Base-by-base conservation (phyloP, 1,140 invertebrate genomes). In the Drosophila jambulina region DNA sequence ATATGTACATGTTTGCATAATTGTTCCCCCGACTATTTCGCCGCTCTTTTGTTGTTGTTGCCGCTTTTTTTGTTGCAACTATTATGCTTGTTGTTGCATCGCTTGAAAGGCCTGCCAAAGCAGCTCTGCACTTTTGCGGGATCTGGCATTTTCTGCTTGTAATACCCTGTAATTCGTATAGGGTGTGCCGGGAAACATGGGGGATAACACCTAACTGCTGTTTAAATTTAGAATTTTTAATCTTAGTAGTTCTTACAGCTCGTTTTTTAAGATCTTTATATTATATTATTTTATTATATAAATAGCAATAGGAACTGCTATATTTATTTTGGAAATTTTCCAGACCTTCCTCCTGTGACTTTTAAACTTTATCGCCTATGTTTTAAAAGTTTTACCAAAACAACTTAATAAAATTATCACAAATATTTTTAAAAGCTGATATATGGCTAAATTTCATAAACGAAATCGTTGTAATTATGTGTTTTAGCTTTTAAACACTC, bases 101-200 rank as follows among this genome's bases (percentile, higher is more conserved):
- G 67, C 62, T 69, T 69, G 78, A 75, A 75, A 80, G 84, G 76
- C 80, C 78, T 85, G 63, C 61, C 70, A 90, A 81, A 81, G 81
- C 85, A 76, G 65, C 83, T 65, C 54, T 61, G 74, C 74, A 86
- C 82, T 82, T 75, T 58, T 75, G 53, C 60, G 48, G 56, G 46
- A 36, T 49, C 71, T 59, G 58, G 75, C 21, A 60, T 57, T 77
- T 67, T 63, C 42, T 54, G 51, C 29, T 29, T 40, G 13, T 25
- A 43, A 62, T 75, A 86, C 65, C 70, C 82, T 69, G 54, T 49
- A 65, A 43, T 58, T 21, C 17, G 19, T 17, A 51, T n/a, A 5
- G 21, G 38, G 23, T 34, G 19, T 32, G 19, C 2, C 15, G 21
- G 19, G 19, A 45, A 23, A 25, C n/a, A 23, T 32, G 7, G 6